Evolutionary conservation across 2,888 invertebrate genomes (phyloP), one percentile per base, ranked within the genome.

Genomic region (Dastarcus helophoroides): DNA sequence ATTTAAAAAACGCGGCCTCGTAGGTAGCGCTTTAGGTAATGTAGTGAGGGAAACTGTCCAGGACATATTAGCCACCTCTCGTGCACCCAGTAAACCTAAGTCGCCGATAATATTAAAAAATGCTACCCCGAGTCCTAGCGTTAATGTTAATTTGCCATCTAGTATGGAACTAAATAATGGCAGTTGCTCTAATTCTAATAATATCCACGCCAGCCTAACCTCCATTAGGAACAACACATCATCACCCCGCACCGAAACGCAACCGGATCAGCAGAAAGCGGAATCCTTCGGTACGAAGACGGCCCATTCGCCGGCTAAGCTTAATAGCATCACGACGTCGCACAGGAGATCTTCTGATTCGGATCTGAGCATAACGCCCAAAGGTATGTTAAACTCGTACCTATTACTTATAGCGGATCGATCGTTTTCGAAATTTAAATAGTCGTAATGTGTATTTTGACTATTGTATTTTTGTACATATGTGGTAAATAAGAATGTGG

Each of bases 261-360:
- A 30, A 25, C 30, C 37, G 39, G 57, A 66, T 32, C 70, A 71
- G 48, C 60, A 68, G 15, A 56, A 69, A 8, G 66, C 71, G 39
- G 71, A 71, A 54, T 67, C 71, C 9, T 67, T 68, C 43, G 73
- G 73, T 0, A 58, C 44, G 19, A 73, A 69, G 57, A 57, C 61
- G 33, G 64, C 64, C 27, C 70, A 69, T 35, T 73, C 68, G 40
- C 71, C 72, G n/a, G 65, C 66, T 5, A 73, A 67, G 44, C 43
- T 60, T 34, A 59, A 56, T 34, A 43, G 53, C 17, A 50, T 56
- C 2, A 47, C 56, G 26, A 50, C 70, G 60, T 63, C 81, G 38
- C 79, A 81, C 53, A 69, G 90, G 30, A 68, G 91, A 44, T 90
- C 90, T 3, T 91, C 91, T 2, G 94, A 93, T 60, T 91, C 93